Conservation (phyloP, 2,797 vertebrate genomes). For the Bradypodion ventrale region DNA sequence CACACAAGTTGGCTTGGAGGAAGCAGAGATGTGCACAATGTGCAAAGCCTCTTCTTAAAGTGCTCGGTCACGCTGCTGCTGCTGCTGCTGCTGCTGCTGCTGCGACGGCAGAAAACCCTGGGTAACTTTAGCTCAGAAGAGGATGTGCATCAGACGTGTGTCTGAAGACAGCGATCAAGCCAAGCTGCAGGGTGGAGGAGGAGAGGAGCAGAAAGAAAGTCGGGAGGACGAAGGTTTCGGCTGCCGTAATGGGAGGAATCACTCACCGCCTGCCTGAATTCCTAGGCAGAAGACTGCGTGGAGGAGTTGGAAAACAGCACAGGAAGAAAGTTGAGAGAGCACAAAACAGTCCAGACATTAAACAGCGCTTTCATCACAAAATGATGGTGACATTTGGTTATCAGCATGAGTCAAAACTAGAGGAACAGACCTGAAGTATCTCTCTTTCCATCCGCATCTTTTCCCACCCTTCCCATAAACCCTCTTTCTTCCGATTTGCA, state of each 20-base stretch:
- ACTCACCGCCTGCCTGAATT: neutral
- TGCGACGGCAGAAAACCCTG: neutral
- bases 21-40: neutral
- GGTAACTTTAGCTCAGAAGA: neutral
- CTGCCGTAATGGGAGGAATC: neutral
- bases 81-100: neutral
- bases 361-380: neutral
- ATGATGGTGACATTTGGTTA: neutral
- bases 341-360: neutral
- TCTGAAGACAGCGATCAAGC: neutral
- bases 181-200: too few species aligned
- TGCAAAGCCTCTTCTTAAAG: neutral
- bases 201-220: neutral
- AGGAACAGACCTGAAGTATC: neutral
- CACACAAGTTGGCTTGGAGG: neutral
- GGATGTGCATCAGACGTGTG: too few species aligned
- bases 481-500: neutral
- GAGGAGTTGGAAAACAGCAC: neutral
- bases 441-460: neutral
- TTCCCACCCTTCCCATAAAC: neutral
- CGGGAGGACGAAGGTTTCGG: neutral
- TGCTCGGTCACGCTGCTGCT: neutral
- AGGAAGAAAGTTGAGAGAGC: neutral
- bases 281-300: neutral
- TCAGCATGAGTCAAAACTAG: neutral